These are phyloP conservation scores for Escarpia spicata DNA, from an alignment of 2,888 invertebrate species.

Conservation along the genomic window DNA sequence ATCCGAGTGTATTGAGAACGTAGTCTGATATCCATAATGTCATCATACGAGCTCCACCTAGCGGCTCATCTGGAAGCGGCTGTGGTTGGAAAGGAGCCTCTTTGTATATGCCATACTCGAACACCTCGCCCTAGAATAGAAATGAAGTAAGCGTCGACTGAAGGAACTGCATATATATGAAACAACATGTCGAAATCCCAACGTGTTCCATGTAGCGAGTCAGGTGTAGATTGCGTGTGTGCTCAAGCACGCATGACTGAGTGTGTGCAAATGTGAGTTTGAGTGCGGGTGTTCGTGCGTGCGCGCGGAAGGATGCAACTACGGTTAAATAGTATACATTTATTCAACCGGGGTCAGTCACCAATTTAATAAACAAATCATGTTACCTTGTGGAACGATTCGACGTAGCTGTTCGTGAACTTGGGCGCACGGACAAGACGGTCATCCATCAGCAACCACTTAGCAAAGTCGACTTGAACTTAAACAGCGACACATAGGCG, in stretches of 20 bases:
- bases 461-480: neutral
- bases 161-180: no score
- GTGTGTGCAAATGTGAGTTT: no score
- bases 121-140: neutral
- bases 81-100: neutral
- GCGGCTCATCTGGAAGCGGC: neutral
- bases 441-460: neutral
- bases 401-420: neutral
- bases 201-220: no score
- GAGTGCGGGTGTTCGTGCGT: no score
- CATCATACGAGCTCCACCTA: neutral
- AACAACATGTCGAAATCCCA: no score
- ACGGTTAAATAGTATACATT: no score
- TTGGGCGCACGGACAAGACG: neutral
- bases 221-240: no score
- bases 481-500: neutral
- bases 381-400: constrained; percentile 1
- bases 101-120: neutral
- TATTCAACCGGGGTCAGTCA: no score
- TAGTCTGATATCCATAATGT: neutral
- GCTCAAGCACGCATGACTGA: no score
- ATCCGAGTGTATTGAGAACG: neutral
- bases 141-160: neutral
- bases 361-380: neutral
- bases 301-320: no score